A percentile compares a stretch with the other conserved stretches of the same genome.
Evolutionary conservation across 2,797 vertebrate genomes (phyloP).

Genomic region (Balearica regulorum): DNA sequence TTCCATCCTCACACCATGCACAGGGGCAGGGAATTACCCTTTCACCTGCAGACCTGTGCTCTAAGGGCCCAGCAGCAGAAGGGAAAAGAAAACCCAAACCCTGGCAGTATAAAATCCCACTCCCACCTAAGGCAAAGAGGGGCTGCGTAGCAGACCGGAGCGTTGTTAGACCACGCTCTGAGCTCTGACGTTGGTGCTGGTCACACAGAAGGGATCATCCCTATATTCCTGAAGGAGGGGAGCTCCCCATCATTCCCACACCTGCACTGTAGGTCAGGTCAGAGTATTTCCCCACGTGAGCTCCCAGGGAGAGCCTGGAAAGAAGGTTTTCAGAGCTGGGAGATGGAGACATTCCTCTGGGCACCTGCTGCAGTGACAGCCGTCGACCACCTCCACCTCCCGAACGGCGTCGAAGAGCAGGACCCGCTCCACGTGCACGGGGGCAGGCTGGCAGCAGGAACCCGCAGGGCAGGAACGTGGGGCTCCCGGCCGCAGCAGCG

Average conservation of each 20-base stretch:
- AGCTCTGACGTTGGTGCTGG: background rate
- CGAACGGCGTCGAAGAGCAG: constrained; percentile 72
- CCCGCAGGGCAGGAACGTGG: constrained; percentile 64
- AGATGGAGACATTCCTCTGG: constrained; percentile 71
- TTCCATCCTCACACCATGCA: background rate
- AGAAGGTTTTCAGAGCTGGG: constrained; percentile 78
- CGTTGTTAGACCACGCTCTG: background rate
- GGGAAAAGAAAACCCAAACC: background rate
- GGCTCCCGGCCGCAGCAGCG: background rate
- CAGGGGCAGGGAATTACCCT: background rate
- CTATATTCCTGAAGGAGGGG: background rate
- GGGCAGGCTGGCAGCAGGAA: constrained; percentile 71
- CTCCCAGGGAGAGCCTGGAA: constrained; percentile 78
- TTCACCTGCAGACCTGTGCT: background rate
- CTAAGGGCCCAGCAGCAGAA: background rate
- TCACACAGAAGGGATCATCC: background rate
- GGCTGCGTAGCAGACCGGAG: background rate
- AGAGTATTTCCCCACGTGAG: constrained; percentile 77
- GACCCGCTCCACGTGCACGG: constrained; percentile 68
- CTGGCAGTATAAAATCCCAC: rapidly evolving
- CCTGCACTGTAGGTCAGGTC: constrained; percentile 65
- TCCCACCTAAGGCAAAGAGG: background rate
- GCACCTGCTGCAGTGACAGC: constrained; percentile 76
- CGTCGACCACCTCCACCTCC: constrained; percentile 77
- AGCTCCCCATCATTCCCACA: constrained; percentile 6